phyloP scores from a whole-genome alignment of 2,113 vertebrate genomes.

The Hemicordylus capensis region DNA sequence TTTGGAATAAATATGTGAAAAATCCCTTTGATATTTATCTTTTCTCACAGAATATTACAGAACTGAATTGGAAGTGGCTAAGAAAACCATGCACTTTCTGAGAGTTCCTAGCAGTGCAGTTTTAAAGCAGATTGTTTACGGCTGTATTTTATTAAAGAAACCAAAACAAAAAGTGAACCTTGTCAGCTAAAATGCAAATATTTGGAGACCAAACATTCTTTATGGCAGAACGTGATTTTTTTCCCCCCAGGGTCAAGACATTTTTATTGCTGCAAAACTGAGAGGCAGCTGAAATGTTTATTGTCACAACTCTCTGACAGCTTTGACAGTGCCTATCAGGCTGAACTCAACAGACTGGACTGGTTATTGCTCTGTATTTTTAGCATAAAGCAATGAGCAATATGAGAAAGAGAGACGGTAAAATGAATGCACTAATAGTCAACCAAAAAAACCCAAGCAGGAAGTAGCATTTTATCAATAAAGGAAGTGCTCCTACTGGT shows the following conservation, averaged over 20 bases:
- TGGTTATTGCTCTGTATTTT: slow-evolving; percentile 44
- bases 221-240: slow-evolving; percentile 69
- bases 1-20: neutral
- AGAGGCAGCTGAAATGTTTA: slow-evolving; percentile 70
- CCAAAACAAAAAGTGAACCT: slow-evolving; percentile 68
- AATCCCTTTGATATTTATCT: neutral
- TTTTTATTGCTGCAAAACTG: slow-evolving; percentile 64
- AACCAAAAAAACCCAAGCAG: slow-evolving; percentile 1
- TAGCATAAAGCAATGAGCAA: neutral
- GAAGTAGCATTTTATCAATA: neutral
- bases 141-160: slow-evolving; percentile 7
- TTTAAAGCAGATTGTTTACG: slow-evolving; percentile 63
- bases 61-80: neutral
- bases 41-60: neutral
- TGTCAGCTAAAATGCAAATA: slow-evolving; percentile 74
- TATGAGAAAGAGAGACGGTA: slow-evolving; percentile 2
- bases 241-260: slow-evolving; percentile 71
- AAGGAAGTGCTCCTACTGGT: neutral
- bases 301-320: slow-evolving; percentile 69
- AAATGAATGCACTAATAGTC: slow-evolving; percentile 28
- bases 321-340: slow-evolving; percentile 72
- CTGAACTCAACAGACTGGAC: slow-evolving; percentile 63
- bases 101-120: neutral
- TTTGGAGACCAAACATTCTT: slow-evolving; percentile 71
- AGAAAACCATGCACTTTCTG: neutral